Evolutionary conservation across 92 coral and sea anemone species (phyloP).

Genomic region (Zoanthus solanderi): DNA sequence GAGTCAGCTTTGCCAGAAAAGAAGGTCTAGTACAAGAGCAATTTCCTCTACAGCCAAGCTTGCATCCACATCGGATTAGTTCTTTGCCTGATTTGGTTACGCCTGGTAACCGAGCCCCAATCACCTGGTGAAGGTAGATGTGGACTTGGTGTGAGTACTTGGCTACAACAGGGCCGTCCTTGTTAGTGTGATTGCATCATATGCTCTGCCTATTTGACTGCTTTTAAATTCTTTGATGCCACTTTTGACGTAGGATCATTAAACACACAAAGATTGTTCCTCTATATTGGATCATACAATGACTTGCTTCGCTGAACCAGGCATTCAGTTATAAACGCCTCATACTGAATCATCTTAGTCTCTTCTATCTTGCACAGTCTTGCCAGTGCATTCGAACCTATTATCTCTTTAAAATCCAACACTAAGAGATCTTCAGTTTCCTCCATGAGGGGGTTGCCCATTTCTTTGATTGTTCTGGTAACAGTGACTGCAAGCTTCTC

Average conservation of each 20-base stretch:
- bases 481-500: background rate
- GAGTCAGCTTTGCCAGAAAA: no score
- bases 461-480: background rate
- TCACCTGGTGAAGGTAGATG: no score
- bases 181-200: no score
- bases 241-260: background rate
- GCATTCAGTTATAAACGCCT: constrained; percentile 46
- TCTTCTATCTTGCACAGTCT: constrained; percentile 52
- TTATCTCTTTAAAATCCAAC: background rate
- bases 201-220: no score
- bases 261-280: constrained; percentile 68
- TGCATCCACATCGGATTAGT: no score
- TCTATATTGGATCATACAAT: constrained; percentile 61
- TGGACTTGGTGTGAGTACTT: no score
- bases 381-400: constrained; percentile 14
- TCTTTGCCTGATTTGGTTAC: no score
- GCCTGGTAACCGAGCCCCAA: background rate
- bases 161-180: no score
- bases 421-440: background rate
- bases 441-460: constrained; percentile 1
- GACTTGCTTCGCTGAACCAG: constrained; percentile 53
- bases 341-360: constrained; percentile 55
- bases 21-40: background rate
- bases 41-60: no score
- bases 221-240: background rate